Base-by-base conservation (phyloP, 2,113 vertebrate species). In the Malurus melanocephalus region DNA sequence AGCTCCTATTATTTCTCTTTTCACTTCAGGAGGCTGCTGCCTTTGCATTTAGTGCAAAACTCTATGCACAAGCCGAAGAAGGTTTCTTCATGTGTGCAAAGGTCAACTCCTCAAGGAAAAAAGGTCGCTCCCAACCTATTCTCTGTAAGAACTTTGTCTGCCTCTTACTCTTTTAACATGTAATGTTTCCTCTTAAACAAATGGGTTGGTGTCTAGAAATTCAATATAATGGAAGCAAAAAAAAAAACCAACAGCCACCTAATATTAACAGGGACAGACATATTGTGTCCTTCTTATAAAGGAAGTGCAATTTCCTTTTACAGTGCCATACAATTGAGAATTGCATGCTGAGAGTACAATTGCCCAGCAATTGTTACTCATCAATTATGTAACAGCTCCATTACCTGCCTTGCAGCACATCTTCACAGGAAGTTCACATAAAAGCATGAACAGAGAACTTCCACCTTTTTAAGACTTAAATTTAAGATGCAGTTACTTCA, bases 401-500 rank as follows among this genome's bases (percentile, higher is more conserved):
- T 28, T 16, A 57, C 42, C 24, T 57, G 30, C 61, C 45, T 66
- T 45, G 72, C 27, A 30, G 76, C 23, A 80, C 32, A 72, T 43
- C 46, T 69, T 87, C 57, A 62, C 0, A 0, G 7, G 11, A 8
- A 74, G 57, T 42, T 18, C 30, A n/a, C 0, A 0, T 26, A 81
- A 81, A 92, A 83, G 16, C 49, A 64, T 18, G 22, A 66, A 78
- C 0, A 3, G 3, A 53, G 6, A 69, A 30, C 10, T 42, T 73
- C 15, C 21, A 53, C 4, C 23, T 38, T 80, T 74, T 49, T 6
- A 73, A 52, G 27, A 49, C 8, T 56, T 68, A 40, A 55, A 33
- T 27, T 38, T 38, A 72, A 51, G 11, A 84, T 19, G 35, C 17
- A 40, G 35, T 45, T 67, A 60, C 35, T 40, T 35, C 16, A 73